Base-by-base conservation (phyloP, 1,140 invertebrate genomes). In the Arion vulgaris region DNA sequence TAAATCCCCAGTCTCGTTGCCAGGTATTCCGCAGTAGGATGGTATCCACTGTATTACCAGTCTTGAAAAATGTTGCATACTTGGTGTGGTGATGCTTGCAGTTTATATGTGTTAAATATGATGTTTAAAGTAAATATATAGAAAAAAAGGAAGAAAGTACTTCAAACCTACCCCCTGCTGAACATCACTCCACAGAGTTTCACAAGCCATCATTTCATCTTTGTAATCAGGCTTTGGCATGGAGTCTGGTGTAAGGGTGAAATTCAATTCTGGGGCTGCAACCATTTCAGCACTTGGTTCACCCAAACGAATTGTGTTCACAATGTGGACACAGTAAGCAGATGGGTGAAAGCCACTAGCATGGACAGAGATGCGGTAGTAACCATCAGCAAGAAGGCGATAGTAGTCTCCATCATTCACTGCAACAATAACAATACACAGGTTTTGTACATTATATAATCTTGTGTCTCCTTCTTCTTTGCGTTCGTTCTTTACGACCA, bases 351-450 rank as follows among this genome's bases (percentile, higher is more conserved):
- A 88, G 72, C 87, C 87, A 17, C 77, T 28, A 28, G 84, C 85
- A 57, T 34, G 36, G 19, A 81, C 90, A 11, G 73, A 85, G 17
- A 92, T 81, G 41, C 71, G 95, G 89, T 99, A 99, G 36, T 92
- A 94, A 23, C 98, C 98, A 1, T 98, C 97, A 34, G 94, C 87
- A 0, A 99, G 91, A 38, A 99, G 92, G 79, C 98, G 94, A 95
- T 96, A 99, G 92, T 97, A 99, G 93, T 99, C 98, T 0, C 98
- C 98, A 85, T 85, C 84, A 23, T 86, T 74, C 62, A 84, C 90
- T 91, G 84, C 13, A 84, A 85, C 19, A 57, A 57, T 57, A n/a
- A 36, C 9, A 57, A 57, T 57, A 57, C 53, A 57, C 9, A 57
- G 19, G 41, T 45, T 45, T 45, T 45, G 41, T 45, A 45, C 15